A percentile compares a stretch with the other conserved stretches of the same genome.
These are phyloP conservation scores for Burhinus oedicnemus DNA, from an alignment of 2,113 vertebrate species.

Conservation along the genomic window DNA sequence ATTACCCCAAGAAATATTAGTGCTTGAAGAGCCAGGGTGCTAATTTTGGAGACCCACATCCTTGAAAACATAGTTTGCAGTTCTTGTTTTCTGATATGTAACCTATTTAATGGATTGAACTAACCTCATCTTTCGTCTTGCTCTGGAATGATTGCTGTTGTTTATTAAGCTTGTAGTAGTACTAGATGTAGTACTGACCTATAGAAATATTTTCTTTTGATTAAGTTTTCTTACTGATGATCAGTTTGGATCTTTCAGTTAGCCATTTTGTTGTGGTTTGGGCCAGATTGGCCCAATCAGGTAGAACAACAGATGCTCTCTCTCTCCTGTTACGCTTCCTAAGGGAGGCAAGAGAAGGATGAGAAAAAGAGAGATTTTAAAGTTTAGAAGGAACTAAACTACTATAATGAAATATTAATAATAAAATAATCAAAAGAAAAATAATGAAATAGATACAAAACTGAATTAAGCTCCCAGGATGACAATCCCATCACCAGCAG, in stretches of 20 bases:
- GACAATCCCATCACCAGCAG: no score
- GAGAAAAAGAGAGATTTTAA: no score
- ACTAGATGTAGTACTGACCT: not conserved
- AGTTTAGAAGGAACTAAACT: no score
- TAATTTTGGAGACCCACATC: not conserved
- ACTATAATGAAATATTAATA: no score
- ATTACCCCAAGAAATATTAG: not conserved
- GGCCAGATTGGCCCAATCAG: no score
- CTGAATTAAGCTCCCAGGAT: no score
- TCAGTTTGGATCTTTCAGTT: not conserved
- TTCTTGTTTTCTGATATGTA: not conserved
- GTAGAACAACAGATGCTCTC: no score
- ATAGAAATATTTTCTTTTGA: not conserved
- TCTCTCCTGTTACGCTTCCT: no score
- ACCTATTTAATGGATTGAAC: not conserved
- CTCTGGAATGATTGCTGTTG: not conserved
- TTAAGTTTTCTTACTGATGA: not conserved
- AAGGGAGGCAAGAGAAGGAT: no score
- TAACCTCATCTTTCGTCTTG: not conserved
- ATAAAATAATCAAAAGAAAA: no score
- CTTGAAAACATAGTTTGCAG: not conserved
- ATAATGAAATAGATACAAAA: no score
- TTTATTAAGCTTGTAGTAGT: not conserved
- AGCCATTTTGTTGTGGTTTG: not conserved
- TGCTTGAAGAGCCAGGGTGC: not conserved